Evolutionary conservation across 2,888 invertebrate species (phyloP).

Genomic region (Xylophagus ater): DNA sequence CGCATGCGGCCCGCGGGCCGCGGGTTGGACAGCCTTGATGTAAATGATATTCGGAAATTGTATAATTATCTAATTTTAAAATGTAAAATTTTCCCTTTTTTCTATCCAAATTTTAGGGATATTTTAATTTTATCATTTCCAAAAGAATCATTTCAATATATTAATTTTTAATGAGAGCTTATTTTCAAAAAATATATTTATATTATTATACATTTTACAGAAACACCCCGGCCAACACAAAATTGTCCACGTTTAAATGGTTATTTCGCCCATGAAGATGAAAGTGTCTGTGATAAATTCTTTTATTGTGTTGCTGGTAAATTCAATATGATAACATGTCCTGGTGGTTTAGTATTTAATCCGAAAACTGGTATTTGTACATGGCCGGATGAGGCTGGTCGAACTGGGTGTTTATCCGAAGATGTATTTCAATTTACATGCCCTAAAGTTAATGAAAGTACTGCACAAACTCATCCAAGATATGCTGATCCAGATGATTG

Average conservation of each 20-base stretch:
- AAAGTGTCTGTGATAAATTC: conserved; percentile 70
- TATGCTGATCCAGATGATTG: conserved; percentile 83
- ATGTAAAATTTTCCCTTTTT: too few relatives aligned
- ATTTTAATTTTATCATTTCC: too few relatives aligned
- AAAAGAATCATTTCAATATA: too few relatives aligned
- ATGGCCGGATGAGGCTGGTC: conserved; percentile 86
- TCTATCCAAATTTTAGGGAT: too few relatives aligned
- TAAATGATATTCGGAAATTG: too few relatives aligned
- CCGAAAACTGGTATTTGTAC: conserved; percentile 82
- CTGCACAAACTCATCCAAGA: conserved; percentile 68
- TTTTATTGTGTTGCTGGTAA: conserved; percentile 82
- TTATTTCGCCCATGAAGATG: conserved; percentile 74
- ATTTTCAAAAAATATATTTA: conserved; percentile 7
- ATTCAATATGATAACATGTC: conserved; percentile 83
- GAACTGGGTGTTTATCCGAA: conserved; percentile 71
- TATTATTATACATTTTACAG: conserved; percentile 38
- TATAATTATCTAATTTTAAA: too few relatives aligned
- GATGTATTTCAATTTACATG: conserved; percentile 78
- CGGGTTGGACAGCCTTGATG: too few relatives aligned
- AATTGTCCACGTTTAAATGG: conserved; percentile 78
- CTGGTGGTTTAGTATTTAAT: conserved; percentile 76
- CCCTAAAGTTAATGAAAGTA: conserved; percentile 61
- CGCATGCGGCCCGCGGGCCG: too few relatives aligned
- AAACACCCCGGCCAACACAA: conserved; percentile 56
- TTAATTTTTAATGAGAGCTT: too few relatives aligned